A percentile compares a stretch with the other conserved stretches of the same genome.
Evolutionary conservation across 2,888 invertebrate species (phyloP).

Genomic region (Coenonympha arcania): DNA sequence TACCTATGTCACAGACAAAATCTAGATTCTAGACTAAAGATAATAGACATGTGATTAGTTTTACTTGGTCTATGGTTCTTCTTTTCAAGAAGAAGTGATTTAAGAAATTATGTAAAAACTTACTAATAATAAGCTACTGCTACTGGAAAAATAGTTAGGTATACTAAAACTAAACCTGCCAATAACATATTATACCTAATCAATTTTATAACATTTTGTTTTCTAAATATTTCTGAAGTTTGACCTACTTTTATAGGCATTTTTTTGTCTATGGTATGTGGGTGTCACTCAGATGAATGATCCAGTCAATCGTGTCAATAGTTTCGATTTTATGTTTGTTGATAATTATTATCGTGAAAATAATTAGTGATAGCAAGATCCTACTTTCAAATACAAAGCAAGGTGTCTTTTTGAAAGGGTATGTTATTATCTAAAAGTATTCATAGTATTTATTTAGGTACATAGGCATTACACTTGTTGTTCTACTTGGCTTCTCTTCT

Average conservation of each 20-base stretch:
- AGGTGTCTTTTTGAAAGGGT: neutral
- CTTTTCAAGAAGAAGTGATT: too few relatives aligned
- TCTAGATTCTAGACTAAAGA: too few relatives aligned
- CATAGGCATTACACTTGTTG: neutral
- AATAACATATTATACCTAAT: too few relatives aligned
- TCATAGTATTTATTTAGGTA: neutral
- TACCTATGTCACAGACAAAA: too few relatives aligned
- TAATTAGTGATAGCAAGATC: constrained; percentile 21
- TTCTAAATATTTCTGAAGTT: neutral
- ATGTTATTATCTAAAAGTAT: neutral
- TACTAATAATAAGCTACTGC: too few relatives aligned
- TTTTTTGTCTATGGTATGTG: constrained; percentile 38
- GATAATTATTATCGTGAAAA: constrained; percentile 31
- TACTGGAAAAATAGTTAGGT: too few relatives aligned
- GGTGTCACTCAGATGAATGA: too few relatives aligned
- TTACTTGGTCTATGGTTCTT: too few relatives aligned
- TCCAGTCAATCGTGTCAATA: constrained; percentile 48
- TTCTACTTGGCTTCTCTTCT: neutral
- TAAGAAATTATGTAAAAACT: too few relatives aligned
- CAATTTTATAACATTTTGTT: too few relatives aligned
- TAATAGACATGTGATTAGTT: too few relatives aligned
- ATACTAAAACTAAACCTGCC: too few relatives aligned
- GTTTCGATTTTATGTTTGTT: constrained; percentile 31
- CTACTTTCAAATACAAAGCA: neutral
- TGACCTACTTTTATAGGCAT: constrained; percentile 21